A percentile compares a stretch with the other conserved stretches of the same genome.
phyloP scores from a whole-genome alignment of 2,797 vertebrate genomes.

The Falco columbarius region DNA sequence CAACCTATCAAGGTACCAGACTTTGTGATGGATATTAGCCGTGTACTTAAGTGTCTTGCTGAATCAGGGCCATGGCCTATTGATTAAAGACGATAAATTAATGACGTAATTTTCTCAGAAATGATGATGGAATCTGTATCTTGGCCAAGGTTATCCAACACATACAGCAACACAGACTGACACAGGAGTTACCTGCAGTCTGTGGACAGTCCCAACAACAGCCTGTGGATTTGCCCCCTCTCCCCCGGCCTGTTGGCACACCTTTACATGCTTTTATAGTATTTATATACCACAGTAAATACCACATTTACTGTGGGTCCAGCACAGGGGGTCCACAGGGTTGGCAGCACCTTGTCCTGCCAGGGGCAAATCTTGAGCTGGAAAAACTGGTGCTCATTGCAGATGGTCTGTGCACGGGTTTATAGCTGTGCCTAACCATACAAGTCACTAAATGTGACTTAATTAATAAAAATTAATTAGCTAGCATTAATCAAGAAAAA shows the following conservation, averaged over 20 bases:
- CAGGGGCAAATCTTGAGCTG: not conserved
- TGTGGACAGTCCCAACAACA: not conserved
- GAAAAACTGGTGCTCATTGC: not conserved
- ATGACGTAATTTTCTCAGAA: conserved; percentile 44
- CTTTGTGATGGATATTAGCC: not conserved
- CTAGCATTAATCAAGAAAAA: not conserved
- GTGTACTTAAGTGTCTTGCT: conserved; percentile 16
- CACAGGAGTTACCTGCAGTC: not conserved
- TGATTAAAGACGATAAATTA: not conserved
- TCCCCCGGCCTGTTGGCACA: not conserved
- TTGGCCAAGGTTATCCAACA: not conserved
- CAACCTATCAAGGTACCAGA: not conserved
- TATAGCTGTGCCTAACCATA: not conserved
- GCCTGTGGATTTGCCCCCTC: fast-evolving
- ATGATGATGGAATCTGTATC: not conserved
- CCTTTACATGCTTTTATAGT: not conserved
- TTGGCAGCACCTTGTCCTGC: not conserved
- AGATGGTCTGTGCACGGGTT: not conserved
- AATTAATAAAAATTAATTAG: conserved; percentile 22
- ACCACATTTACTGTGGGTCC: not conserved
- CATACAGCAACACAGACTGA: fast-evolving
- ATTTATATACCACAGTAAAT: too few species aligned
- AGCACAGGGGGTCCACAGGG: fast-evolving
- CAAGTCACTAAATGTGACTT: not conserved
- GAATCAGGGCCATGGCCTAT: conserved; percentile 40